Percentiles rank a stretch among this genome's conserved stretches.
Conservation (phyloP, 37 sponge, comb jelly and placozoan genomes). For the Spongilla lacustris region DNA sequence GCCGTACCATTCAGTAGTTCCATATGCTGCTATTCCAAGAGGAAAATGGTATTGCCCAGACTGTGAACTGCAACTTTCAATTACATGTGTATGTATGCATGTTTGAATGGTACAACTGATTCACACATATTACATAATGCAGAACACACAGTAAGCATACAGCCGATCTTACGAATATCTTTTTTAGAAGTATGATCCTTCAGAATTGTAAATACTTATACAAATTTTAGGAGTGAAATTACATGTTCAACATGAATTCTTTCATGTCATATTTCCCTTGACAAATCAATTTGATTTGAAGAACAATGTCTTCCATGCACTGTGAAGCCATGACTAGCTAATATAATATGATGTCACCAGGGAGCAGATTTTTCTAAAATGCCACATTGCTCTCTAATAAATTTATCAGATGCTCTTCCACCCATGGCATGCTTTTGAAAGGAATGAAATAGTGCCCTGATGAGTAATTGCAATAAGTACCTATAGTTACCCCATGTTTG, state of each 20-base stretch:
- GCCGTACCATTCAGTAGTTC: slow-evolving; percentile 19
- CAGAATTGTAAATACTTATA: slow-evolving; percentile 23
- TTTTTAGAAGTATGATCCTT: slow-evolving; percentile 11
- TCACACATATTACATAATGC: slow-evolving; percentile 33
- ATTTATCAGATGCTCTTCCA: too few species aligned
- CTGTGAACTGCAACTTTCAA: slow-evolving; percentile 2
- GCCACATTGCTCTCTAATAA: too few species aligned
- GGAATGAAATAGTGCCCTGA: too few species aligned
- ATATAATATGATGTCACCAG: too few species aligned
- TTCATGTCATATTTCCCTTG: slow-evolving; percentile 22
- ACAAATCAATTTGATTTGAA: too few species aligned
- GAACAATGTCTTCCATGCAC: too few species aligned
- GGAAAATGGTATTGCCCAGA: not conserved
- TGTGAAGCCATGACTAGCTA: too few species aligned
- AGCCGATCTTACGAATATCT: slow-evolving; percentile 32
- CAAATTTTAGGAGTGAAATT: slow-evolving; percentile 35
- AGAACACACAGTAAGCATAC: slow-evolving; percentile 47
- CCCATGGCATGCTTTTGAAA: too few species aligned
- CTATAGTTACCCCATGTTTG: too few species aligned
- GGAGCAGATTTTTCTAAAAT: too few species aligned
- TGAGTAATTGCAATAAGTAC: too few species aligned
- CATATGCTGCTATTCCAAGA: slow-evolving; percentile 4
- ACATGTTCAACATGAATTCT: slow-evolving; percentile 60
- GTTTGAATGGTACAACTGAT: not conserved
- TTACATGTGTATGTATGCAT: too few species aligned